Percentiles rank a stretch among this genome's conserved stretches.
phyloP scores from a whole-genome alignment of 2,888 invertebrate genomes.

The Xanthia togata region DNA sequence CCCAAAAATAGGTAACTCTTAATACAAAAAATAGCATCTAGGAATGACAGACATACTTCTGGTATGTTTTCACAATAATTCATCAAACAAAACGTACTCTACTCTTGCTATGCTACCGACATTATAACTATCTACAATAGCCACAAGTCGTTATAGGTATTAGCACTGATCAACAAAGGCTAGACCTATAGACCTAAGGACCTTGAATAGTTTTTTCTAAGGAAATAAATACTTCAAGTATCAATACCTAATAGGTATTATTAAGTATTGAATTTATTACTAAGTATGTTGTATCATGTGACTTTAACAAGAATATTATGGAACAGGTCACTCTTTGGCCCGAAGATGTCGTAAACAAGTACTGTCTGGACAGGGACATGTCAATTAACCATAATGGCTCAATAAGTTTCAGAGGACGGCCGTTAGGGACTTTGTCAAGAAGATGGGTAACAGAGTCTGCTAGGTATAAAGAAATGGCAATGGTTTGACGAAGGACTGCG shows the following conservation, averaged over 20 bases:
- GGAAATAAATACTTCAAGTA: slow-evolving; percentile 35
- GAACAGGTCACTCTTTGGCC: neutral
- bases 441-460: neutral
- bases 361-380: neutral
- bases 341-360: neutral
- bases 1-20: neutral
- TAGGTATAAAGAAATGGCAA: neutral
- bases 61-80: neutral
- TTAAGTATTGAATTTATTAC: slow-evolving; percentile 8
- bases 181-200: neutral
- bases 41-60: neutral
- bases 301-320: neutral
- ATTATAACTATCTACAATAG: slow-evolving; percentile 3
- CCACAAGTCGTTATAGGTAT: slow-evolving; percentile 2
- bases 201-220: slow-evolving; percentile 51
- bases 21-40: neutral
- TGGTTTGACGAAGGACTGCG: neutral
- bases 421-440: neutral
- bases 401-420: neutral
- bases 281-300: neutral
- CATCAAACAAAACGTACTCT: neutral
- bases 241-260: slow-evolving; percentile 6
- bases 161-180: slow-evolving; percentile 38
- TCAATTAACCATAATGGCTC: slow-evolving; percentile 1
- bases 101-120: neutral